Conservation (phyloP, 2,797 vertebrate genomes). For the Poeciliopsis gracilis region DNA sequence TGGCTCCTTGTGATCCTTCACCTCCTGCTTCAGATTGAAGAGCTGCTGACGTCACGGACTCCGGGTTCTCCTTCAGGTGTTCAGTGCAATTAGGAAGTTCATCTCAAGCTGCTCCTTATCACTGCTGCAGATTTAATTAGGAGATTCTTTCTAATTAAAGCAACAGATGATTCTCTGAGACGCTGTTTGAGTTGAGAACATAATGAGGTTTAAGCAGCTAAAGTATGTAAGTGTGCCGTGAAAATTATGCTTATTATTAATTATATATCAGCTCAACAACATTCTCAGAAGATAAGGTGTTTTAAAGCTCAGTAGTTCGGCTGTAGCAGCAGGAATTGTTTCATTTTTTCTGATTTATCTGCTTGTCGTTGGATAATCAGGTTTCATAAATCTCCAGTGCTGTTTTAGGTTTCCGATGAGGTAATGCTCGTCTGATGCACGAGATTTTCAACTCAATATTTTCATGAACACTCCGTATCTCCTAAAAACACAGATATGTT, state of each 20-base stretch:
- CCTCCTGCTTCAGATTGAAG: conserved; percentile 49
- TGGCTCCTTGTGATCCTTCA: not conserved
- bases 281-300: not conserved
- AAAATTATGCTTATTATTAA: not conserved
- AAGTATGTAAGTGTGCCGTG: too few species aligned
- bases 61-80: conserved; percentile 62
- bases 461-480: not conserved
- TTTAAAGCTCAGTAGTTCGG: not conserved
- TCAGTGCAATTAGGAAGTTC: conserved; percentile 66
- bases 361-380: too few species aligned
- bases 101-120: conserved; percentile 63
- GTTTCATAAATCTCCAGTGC: not conserved
- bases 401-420: not conserved
- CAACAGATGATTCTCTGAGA: conserved; percentile 37
- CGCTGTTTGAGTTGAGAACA: conserved; percentile 22
- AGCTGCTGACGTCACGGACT: conserved; percentile 50
- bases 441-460: not conserved
- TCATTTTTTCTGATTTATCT: not conserved
- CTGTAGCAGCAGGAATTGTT: not conserved
- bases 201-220: not conserved
- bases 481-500: not conserved
- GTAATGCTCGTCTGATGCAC: not conserved
- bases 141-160: conserved; percentile 65
- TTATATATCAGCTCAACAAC: not conserved
- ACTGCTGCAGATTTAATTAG: conserved; percentile 67